Evolutionary conservation across 2,888 invertebrate species (phyloP).

Genomic region (Drosophila gaucha): DNA sequence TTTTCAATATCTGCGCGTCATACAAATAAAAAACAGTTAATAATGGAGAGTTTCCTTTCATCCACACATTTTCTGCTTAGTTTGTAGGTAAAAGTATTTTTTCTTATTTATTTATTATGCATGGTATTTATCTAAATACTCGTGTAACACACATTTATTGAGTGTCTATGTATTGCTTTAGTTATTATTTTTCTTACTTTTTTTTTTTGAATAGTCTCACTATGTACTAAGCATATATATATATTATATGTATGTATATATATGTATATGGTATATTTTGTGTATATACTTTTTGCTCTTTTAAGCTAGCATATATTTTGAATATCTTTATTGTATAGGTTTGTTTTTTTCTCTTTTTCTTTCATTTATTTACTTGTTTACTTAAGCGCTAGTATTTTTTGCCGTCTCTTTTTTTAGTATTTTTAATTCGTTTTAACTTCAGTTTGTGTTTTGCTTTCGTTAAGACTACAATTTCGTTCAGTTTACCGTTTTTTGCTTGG

Average conservation of each 20-base stretch:
- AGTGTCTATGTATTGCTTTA: conserved; percentile 79
- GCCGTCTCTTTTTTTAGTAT: conserved; percentile 12
- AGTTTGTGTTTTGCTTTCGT: conserved; percentile 29
- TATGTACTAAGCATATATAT: conserved; percentile 56
- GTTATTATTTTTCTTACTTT: conserved; percentile 49
- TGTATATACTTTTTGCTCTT: conserved; percentile 47
- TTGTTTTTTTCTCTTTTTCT: conserved; percentile 27
- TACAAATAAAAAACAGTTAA: conserved; percentile 6
- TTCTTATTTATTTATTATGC: conserved; percentile 37
- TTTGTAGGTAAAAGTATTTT: conserved; percentile 51
- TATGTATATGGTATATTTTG: conserved; percentile 48
- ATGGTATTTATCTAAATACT: conserved; percentile 68
- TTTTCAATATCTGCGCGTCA: not conserved
- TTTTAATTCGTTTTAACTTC: conserved; percentile 35
- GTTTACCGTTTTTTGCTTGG: conserved; percentile 62
- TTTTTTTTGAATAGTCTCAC: conserved; percentile 52
- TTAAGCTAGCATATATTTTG: conserved; percentile 73
- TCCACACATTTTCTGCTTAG: conserved; percentile 19
- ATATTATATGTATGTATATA: conserved; percentile 41
- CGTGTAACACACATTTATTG: conserved; percentile 74
- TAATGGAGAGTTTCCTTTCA: not conserved
- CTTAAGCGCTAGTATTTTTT: conserved; percentile 34
- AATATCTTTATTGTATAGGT: conserved; percentile 77
- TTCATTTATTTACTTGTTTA: conserved; percentile 1
- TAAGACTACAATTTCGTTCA: conserved; percentile 70